These are phyloP conservation scores for Sepioteuthis lessoniana DNA, from an alignment of 2,888 invertebrate species.

Conservation along the genomic window DNA sequence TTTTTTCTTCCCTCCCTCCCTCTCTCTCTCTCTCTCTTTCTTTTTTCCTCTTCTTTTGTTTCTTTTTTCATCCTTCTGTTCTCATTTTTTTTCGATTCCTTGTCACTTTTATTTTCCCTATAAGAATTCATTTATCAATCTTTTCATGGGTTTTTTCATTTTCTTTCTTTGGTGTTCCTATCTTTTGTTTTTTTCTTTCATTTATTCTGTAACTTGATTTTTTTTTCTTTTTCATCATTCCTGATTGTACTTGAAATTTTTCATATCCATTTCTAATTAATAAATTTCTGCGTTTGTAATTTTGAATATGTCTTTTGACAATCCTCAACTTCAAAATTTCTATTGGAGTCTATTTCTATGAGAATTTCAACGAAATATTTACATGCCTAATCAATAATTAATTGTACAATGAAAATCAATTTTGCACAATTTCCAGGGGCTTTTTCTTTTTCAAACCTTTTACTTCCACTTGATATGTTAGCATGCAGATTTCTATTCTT, in stretches of 20 bases:
- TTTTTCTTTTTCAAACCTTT: neutral
- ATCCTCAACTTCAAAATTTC: neutral
- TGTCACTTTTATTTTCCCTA: too few species aligned
- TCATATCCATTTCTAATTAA: slow-evolving; percentile 10
- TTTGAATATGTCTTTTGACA: slow-evolving; percentile 21
- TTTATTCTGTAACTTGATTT: neutral
- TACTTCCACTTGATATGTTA: neutral
- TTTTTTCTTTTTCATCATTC: neutral
- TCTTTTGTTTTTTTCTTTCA: too few species aligned
- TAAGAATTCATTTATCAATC: too few species aligned
- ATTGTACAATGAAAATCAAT: slow-evolving; percentile 18
- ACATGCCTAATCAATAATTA: slow-evolving; percentile 1
- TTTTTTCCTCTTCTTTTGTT: too few species aligned
- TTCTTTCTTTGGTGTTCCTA: too few species aligned
- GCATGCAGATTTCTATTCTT: neutral
- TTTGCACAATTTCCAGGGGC: neutral
- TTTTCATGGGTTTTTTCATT: too few species aligned
- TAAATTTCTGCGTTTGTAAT: slow-evolving; percentile 33
- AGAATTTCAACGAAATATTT: slow-evolving; percentile 17
- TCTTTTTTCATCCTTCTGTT: too few species aligned
- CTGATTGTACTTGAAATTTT: neutral
- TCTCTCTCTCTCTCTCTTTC: too few species aligned
- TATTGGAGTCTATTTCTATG: neutral
- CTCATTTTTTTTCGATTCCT: too few species aligned
- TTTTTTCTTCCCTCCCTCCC: too few species aligned